Conservation (phyloP, 2,113 vertebrate genomes). For the Brachirus orientalis region DNA sequence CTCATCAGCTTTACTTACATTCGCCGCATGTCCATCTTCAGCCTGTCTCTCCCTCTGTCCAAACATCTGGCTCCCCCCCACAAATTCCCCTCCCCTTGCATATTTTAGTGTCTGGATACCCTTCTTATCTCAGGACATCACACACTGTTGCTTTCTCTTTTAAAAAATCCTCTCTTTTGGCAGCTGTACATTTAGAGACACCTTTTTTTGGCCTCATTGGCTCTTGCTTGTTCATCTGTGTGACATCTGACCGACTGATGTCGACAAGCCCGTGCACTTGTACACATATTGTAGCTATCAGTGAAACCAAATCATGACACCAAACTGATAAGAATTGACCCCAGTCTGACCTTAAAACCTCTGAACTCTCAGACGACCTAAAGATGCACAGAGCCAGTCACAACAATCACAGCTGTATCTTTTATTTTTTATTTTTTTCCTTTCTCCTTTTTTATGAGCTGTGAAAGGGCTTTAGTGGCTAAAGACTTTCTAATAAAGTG, state of each 20-base stretch:
- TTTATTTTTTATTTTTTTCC: no score
- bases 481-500: background rate
- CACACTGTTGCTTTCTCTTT: constrained; percentile 6
- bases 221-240: constrained; percentile 57
- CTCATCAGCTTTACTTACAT: constrained; percentile 60
- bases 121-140: constrained; percentile 1
- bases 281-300: constrained; percentile 23
- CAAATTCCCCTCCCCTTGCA: background rate
- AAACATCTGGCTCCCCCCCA: constrained; percentile 29
- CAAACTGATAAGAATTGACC: constrained; percentile 69
- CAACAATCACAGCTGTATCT: constrained; percentile 44
- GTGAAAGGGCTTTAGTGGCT: background rate
- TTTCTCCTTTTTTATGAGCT: background rate
- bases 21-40: constrained; percentile 31
- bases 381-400: constrained; percentile 44
- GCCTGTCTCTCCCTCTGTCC: constrained; percentile 20
- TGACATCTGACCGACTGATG: constrained; percentile 36
- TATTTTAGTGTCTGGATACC: constrained; percentile 22
- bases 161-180: constrained; percentile 9
- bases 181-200: constrained; percentile 3
- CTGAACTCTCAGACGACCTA: constrained; percentile 45
- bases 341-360: constrained; percentile 65
- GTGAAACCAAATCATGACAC: constrained; percentile 65
- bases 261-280: constrained; percentile 47
- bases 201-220: constrained; percentile 24